Percentiles rank a stretch among this genome's conserved stretches.
Conservation (phyloP, 2,888 invertebrate genomes). For the Drosophila mettleri region DNA sequence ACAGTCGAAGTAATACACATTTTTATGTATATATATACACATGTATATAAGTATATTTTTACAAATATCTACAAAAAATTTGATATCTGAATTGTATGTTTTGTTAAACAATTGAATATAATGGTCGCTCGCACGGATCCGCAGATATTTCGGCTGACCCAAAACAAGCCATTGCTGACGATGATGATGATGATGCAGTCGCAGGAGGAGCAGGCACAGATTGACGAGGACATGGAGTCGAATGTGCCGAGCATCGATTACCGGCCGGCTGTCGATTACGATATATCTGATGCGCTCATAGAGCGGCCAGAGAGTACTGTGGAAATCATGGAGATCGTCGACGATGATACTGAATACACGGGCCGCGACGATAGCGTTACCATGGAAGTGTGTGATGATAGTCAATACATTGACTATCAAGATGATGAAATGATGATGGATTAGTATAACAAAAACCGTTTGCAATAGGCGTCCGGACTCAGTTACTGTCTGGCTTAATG, state of each 20-base stretch:
- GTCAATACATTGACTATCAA: not conserved
- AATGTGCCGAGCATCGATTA: slow-evolving; percentile 8
- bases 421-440: not conserved
- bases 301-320: not conserved
- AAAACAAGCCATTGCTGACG: not conserved
- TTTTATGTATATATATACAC: not conserved
- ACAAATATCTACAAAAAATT: too few relatives aligned
- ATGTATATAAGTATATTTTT: not conserved
- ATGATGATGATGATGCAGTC: slow-evolving; percentile 7
- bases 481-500: not conserved
- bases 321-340: slow-evolving; percentile 2
- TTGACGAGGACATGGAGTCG: not conserved
- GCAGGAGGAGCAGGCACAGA: not conserved
- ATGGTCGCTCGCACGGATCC: slow-evolving; percentile 10
- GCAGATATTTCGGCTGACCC: not conserved
- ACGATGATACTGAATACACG: not conserved
- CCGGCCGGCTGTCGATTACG: too few relatives aligned
- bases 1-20: too few relatives aligned
- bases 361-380: not conserved
- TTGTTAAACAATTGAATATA: not conserved
- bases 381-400: not conserved
- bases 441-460: not conserved
- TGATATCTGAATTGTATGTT: not conserved
- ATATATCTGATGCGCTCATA: not conserved
- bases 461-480: not conserved